phyloP scores from a whole-genome alignment of 2,888 invertebrate species.

The Andrena trimmerana region DNA sequence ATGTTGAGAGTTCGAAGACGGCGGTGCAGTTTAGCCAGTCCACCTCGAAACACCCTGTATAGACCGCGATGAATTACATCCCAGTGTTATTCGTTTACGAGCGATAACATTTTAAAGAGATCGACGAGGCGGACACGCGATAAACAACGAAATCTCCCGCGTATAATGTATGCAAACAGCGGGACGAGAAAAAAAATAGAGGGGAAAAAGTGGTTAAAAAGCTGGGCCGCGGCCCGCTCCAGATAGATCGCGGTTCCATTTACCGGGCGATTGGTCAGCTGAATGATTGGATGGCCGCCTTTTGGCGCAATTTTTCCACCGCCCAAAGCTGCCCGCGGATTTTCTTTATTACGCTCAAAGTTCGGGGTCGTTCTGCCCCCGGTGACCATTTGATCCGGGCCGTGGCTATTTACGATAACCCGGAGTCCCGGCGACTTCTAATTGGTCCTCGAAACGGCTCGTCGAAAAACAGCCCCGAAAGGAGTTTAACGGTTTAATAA shows the following conservation, averaged over 20 bases:
- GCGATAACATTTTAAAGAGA: background rate
- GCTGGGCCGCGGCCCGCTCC: background rate
- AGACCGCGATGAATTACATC: constrained; percentile 1
- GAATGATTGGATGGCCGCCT: constrained; percentile 53
- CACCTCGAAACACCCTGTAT: background rate
- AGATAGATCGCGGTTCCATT: constrained; percentile 42
- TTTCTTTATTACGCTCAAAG: constrained; percentile 30
- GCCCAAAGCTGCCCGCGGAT: constrained; percentile 33
- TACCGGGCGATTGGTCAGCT: constrained; percentile 53
- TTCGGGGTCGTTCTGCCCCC: constrained; percentile 2
- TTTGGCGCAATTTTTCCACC: constrained; percentile 39
- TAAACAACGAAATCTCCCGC: constrained; percentile 34
- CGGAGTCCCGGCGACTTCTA: constrained; percentile 32
- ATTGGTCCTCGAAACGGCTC: constrained; percentile 33
- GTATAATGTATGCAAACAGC: constrained; percentile 23
- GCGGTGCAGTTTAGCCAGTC: background rate
- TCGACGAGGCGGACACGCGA: background rate
- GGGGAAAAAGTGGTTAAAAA: constrained; percentile 4
- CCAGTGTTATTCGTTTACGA: background rate
- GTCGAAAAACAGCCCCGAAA: constrained; percentile 18
- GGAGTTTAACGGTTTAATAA: constrained; percentile 17
- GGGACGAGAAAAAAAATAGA: background rate
- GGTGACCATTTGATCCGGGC: background rate
- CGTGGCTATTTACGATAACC: constrained; percentile 13
- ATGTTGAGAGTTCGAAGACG: too few relatives aligned